Base-by-base conservation (phyloP, 2,113 vertebrate genomes). In the Sylvia atricapilla region DNA sequence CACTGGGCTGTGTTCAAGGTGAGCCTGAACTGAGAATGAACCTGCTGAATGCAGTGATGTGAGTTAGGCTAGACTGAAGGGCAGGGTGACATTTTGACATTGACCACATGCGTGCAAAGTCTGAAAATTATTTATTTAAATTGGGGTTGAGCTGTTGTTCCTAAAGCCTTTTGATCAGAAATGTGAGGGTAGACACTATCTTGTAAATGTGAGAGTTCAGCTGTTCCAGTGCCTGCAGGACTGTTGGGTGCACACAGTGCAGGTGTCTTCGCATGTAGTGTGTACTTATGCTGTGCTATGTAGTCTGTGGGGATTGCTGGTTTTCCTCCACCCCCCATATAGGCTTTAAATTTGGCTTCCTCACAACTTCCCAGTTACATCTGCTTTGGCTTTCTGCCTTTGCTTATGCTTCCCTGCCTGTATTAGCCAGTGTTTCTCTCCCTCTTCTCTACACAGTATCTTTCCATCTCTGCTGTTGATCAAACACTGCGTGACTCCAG, bases 401-500 rank as follows among this genome's bases (percentile, higher is more conserved):
- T 79, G 16, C 58, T 56, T 84, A 11, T 19, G 14, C 27, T 58
- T 62, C 17, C 59, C 37, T 62, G 25, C 24, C 17, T 41, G 59
- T 41, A 28, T 62, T 62, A 62, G 59, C 59, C 20, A 62, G 17
- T 41, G 59, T 62, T 41, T 62, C 25, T 39, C 35, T 39, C 24
- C 16, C 7, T 39, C 25, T 30, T 62, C 15, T 53, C 11, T 37
- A 6, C 25, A 44, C 11, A 2, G 0, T 27, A 6, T 50, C 37
- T 74, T 63, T 81, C 55, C 0, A 2, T 25, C 17, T 33, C 46
- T 4, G 2, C n/a, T 52, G 20, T 44, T 33, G 70, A n/a, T 77
- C 10, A n/a, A 24, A n/a, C 9, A 3, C 14, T 13, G 15, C 5
- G 6, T 0, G 1, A 7, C 50, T 70, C 11, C 16, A 50, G 33